These are phyloP conservation scores for Lasaia peninsularis DNA, from an alignment of 1,140 invertebrate genomes.

Conservation along the genomic window DNA sequence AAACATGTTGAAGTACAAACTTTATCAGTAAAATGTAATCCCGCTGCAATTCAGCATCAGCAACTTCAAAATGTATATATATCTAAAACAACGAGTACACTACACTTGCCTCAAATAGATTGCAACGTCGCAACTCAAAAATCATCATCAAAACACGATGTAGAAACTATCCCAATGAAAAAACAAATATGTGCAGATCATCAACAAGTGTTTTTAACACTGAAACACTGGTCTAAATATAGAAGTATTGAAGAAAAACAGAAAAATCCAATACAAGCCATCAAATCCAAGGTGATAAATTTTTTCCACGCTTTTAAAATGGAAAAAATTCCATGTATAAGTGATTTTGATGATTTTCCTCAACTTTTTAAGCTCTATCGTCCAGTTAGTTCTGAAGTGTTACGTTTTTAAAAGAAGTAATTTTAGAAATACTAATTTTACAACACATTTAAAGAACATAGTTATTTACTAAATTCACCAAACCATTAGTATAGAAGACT, in stretches of 20 bases:
- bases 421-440: too few relatives aligned
- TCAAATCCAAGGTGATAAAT: not conserved
- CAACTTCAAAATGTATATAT: not conserved
- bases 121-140: not conserved
- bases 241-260: not conserved
- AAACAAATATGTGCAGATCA: slow-evolving; percentile 4
- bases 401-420: not conserved
- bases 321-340: not conserved
- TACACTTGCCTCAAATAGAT: not conserved
- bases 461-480: too few relatives aligned
- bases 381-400: not conserved
- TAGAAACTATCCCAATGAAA: not conserved
- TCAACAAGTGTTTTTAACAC: not conserved
- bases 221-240: not conserved
- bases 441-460: too few relatives aligned
- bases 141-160: not conserved
- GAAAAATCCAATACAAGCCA: not conserved
- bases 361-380: not conserved
- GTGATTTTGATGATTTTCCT: not conserved
- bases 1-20: not conserved
- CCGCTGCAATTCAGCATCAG: not conserved
- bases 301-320: not conserved
- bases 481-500: too few relatives aligned
- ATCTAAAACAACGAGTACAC: not conserved
- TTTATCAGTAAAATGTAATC: not conserved